Evolutionary conservation across 2,888 invertebrate species (phyloP).

Genomic region (Dusona sp.): DNA sequence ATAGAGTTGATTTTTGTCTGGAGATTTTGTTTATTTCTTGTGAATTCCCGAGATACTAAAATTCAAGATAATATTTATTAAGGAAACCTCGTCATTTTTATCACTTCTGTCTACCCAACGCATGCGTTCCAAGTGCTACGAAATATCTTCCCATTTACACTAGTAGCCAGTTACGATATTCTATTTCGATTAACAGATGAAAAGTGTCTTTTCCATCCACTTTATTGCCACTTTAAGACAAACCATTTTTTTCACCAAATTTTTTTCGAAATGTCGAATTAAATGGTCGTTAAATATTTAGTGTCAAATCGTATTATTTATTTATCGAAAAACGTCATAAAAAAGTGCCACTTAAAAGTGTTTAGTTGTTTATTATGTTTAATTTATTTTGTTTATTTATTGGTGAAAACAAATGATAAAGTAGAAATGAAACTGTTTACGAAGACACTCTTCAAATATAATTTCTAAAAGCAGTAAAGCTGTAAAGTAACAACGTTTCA

Average conservation of each 20-base stretch:
- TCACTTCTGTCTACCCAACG: background rate
- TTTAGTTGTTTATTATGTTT: too few species aligned
- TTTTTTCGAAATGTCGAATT: too few species aligned
- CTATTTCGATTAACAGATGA: background rate
- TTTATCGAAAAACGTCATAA: background rate
- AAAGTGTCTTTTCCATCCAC: background rate
- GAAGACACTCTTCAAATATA: background rate
- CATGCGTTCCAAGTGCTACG: background rate
- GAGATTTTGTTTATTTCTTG: background rate
- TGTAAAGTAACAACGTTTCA: background rate
- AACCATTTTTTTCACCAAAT: background rate
- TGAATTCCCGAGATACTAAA: background rate
- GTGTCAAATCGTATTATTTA: too few species aligned
- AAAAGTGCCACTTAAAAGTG: background rate
- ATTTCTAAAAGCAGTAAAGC: background rate
- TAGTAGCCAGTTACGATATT: background rate
- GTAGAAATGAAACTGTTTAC: background rate
- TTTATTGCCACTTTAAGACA: background rate
- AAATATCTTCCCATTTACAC: background rate
- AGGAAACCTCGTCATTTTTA: background rate
- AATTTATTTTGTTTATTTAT: too few species aligned
- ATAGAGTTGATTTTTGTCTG: background rate
- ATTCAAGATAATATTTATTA: conserved; percentile 10
- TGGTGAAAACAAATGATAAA: background rate
- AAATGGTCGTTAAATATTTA: too few species aligned